phyloP scores from a whole-genome alignment of 2,113 vertebrate species.

The Sarotherodon lohbergeri region DNA sequence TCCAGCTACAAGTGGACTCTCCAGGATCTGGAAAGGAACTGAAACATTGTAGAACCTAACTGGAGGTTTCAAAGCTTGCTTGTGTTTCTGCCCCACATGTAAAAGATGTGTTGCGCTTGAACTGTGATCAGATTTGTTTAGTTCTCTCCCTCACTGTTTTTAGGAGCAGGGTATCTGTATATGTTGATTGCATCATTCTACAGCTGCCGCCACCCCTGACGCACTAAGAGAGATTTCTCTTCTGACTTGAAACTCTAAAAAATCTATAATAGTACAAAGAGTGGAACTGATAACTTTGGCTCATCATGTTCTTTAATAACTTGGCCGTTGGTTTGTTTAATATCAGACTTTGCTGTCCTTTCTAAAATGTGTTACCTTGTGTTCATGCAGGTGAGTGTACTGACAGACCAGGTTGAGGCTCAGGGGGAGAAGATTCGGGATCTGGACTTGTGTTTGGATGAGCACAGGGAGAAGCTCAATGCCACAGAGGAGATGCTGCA shows the following conservation, averaged over 20 bases:
- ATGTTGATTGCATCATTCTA: neutral
- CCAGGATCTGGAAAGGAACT: neutral
- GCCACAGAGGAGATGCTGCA: constrained; percentile 95
- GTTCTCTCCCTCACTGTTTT: neutral
- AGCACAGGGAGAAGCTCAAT: constrained; percentile 93
- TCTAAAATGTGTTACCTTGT: neutral
- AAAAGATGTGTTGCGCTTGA: neutral
- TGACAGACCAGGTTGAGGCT: constrained; percentile 97
- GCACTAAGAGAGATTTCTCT: neutral
- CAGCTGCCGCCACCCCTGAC: accelerated
- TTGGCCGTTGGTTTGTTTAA: neutral
- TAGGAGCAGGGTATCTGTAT: neutral
- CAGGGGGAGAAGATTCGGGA: constrained; percentile 98
- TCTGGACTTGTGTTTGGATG: constrained; percentile 91
- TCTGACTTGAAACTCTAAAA: neutral
- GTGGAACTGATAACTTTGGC: neutral
- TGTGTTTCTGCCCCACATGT: neutral
- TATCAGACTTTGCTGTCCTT: neutral
- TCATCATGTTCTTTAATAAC: neutral
- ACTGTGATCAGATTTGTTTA: neutral
- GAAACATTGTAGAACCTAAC: neutral
- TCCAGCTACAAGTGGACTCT: neutral
- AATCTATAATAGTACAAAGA: neutral
- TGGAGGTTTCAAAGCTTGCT: neutral
- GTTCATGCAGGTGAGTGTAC: constrained; percentile 85